phyloP scores from a whole-genome alignment of 2,797 vertebrate genomes.

The Poecilia velifera region DNA sequence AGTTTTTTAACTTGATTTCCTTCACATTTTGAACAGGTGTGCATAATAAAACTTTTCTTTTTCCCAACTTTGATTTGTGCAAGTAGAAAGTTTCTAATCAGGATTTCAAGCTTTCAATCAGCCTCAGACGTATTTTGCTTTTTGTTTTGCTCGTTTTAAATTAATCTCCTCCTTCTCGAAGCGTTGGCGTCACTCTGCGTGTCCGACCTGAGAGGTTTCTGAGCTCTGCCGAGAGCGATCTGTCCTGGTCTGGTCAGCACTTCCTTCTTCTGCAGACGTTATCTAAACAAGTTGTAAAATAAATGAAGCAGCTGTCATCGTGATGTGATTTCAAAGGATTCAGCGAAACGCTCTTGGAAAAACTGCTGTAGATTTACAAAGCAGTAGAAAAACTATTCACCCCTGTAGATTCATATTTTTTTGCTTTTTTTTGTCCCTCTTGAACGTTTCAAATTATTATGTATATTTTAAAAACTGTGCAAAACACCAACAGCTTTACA shows the following conservation, averaged over 20 bases:
- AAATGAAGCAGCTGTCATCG: neutral
- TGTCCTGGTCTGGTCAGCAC: neutral
- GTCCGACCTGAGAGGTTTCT: neutral
- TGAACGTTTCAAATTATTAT: neutral
- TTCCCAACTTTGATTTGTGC: neutral
- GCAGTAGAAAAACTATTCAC: neutral
- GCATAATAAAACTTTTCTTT: neutral
- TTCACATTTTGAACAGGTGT: neutral
- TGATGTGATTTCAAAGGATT: neutral
- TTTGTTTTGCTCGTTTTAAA: neutral
- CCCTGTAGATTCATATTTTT: neutral
- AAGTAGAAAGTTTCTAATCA: neutral
- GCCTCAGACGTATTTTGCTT: neutral
- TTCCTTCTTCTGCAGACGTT: neutral
- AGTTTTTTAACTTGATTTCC: neutral
- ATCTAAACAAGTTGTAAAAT: neutral
- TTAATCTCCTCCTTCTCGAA: neutral
- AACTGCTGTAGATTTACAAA: neutral
- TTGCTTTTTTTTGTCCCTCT: no score
- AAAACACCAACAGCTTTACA: neutral
- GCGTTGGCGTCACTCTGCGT: neutral
- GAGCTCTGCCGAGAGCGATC: constrained; percentile 2
- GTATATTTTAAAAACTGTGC: neutral
- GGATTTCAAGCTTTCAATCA: neutral
- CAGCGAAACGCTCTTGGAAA: neutral